phyloP scores from a whole-genome alignment of 2,888 invertebrate species.

The Brenthis hecate region DNA sequence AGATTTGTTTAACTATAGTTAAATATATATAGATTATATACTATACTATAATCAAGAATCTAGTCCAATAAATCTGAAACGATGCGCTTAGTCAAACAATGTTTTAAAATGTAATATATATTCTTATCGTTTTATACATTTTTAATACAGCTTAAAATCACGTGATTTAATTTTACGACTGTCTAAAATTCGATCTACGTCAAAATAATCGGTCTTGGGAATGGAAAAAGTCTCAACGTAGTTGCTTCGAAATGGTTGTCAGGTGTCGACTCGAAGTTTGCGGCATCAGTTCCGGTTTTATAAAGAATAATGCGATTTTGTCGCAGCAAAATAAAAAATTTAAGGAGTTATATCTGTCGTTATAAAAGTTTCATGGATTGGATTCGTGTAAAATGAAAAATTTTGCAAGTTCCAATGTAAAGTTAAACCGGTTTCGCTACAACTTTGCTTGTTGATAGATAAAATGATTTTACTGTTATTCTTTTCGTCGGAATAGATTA shows the following conservation, averaged over 20 bases:
- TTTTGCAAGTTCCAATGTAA: constrained; percentile 1
- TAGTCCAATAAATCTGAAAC: too few species aligned
- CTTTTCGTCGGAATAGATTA: too few species aligned
- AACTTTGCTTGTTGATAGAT: constrained; percentile 11
- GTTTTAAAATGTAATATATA: too few species aligned
- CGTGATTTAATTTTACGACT: not conserved
- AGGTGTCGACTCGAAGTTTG: constrained; percentile 60
- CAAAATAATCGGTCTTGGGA: constrained; percentile 2
- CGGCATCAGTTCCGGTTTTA: constrained; percentile 54
- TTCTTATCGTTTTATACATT: too few species aligned
- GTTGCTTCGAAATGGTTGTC: constrained; percentile 57
- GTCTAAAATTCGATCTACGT: not conserved
- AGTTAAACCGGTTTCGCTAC: constrained; percentile 10
- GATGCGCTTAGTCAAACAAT: too few species aligned
- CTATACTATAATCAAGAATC: too few species aligned
- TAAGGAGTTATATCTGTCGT: constrained; percentile 40
- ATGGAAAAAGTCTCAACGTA: constrained; percentile 31
- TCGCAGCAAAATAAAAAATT: constrained; percentile 45
- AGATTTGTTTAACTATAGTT: too few species aligned
- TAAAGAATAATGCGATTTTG: constrained; percentile 51
- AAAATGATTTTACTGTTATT: not conserved
- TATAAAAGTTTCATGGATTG: constrained; percentile 33
- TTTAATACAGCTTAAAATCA: too few species aligned
- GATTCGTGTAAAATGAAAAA: constrained; percentile 38
- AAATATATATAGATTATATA: too few species aligned